These are phyloP conservation scores for Drosophila limbata DNA, from an alignment of 2,888 invertebrate species.

Conservation along the genomic window DNA sequence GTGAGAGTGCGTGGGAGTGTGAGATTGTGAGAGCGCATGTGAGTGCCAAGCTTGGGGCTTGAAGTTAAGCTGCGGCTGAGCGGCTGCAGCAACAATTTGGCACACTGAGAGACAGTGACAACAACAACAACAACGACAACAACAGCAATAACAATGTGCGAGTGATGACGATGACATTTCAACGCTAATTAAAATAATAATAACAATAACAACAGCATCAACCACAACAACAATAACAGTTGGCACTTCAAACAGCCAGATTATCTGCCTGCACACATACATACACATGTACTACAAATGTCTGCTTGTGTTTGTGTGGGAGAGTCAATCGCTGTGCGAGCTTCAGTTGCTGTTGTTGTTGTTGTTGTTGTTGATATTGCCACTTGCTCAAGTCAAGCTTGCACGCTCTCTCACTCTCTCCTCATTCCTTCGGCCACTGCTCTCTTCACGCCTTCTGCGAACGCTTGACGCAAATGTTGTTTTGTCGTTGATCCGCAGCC, in stretches of 20 bases:
- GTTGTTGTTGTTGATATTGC: slow-evolving; percentile 66
- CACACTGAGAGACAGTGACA: slow-evolving; percentile 50
- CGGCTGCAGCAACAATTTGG: slow-evolving; percentile 54
- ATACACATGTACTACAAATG: slow-evolving; percentile 5
- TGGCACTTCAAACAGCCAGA: slow-evolving; percentile 75
- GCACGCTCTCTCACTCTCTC: slow-evolving; percentile 20
- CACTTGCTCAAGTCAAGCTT: slow-evolving; percentile 65
- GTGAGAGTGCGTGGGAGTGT: slow-evolving; percentile 1
- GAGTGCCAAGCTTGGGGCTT: slow-evolving; percentile 23
- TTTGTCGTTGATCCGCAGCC: slow-evolving; percentile 53
- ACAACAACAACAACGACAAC: slow-evolving; percentile 23
- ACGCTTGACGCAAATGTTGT: slow-evolving; percentile 34
- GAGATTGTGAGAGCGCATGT: background rate
- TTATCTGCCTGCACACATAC: slow-evolving; percentile 50
- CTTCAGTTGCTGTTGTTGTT: slow-evolving; percentile 29
- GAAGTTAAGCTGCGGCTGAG: slow-evolving; percentile 11
- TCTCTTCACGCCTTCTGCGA: slow-evolving; percentile 31
- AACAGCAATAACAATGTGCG: slow-evolving; percentile 18
- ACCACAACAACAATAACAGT: slow-evolving; percentile 56
- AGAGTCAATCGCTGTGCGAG: slow-evolving; percentile 51
- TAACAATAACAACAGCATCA: slow-evolving; percentile 68
- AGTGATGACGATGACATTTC: slow-evolving; percentile 73
- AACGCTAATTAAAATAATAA: slow-evolving; percentile 78
- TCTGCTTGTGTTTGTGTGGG: slow-evolving; percentile 49
- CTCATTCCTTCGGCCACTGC: slow-evolving; percentile 2